Evolutionary conservation across 2,113 vertebrate genomes (phyloP).

Genomic region (Macquaria australasica): DNA sequence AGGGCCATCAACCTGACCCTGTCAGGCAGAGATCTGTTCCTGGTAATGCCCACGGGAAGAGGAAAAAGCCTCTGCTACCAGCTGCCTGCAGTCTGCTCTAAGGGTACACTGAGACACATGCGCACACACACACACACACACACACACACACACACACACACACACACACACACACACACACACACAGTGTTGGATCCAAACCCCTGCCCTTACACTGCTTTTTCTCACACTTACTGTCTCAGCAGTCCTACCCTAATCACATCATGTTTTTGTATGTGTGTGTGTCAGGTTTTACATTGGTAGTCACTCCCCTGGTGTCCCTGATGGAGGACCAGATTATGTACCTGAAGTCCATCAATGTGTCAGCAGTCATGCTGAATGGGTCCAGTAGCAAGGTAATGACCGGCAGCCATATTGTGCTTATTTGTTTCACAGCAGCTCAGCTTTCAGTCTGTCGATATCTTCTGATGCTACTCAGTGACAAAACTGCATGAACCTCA

Average conservation of each 20-base stretch:
- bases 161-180: neutral
- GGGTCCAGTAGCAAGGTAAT: slow-evolving; percentile 92
- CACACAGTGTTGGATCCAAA: neutral
- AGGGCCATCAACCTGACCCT: slow-evolving; percentile 93
- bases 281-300: slow-evolving; percentile 92
- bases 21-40: slow-evolving; percentile 91
- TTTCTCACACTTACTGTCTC: neutral
- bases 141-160: neutral
- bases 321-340: slow-evolving; percentile 99
- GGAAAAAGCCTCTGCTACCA: slow-evolving; percentile 98
- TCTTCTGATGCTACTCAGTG: neutral
- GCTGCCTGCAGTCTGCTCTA: slow-evolving; percentile 92
- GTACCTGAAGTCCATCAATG: slow-evolving; percentile 89
- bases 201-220: neutral
- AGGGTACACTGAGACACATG: slow-evolving; percentile 82
- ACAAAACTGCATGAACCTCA: neutral
- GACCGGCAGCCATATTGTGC: neutral
- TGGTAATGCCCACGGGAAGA: slow-evolving; percentile 97
- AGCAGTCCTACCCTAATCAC: neutral
- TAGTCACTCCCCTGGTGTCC: slow-evolving; percentile 94
- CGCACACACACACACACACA: neutral
- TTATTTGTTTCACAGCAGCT: neutral
- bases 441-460: neutral
- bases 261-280: neutral
- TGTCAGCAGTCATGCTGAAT: slow-evolving; percentile 90